phyloP scores from a whole-genome alignment of 2,113 vertebrate genomes.

The Cyanistes caeruleus region DNA sequence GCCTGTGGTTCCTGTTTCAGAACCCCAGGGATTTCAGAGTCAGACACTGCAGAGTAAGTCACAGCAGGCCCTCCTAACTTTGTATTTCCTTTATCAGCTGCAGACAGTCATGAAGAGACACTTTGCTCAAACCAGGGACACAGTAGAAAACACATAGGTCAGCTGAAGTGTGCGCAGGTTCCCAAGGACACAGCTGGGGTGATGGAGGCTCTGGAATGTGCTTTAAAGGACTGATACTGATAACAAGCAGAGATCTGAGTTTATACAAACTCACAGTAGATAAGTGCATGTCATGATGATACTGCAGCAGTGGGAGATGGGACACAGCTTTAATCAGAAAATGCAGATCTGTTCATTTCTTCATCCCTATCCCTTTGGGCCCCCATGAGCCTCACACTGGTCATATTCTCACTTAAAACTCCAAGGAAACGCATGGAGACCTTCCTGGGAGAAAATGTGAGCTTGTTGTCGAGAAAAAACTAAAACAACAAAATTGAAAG shows the following conservation, averaged over 20 bases:
- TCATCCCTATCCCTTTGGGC: not conserved
- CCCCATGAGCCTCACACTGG: not conserved
- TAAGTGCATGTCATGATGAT: not conserved
- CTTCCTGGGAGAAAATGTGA: not conserved
- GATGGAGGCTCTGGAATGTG: not conserved
- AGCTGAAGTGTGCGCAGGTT: not conserved
- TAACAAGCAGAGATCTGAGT: not conserved
- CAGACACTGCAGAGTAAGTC: not conserved
- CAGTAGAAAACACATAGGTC: not conserved
- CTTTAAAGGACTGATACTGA: not conserved
- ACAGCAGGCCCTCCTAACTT: not conserved
- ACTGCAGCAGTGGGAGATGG: not conserved
- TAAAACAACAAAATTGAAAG: not conserved
- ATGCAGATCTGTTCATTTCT: not conserved
- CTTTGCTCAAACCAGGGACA: not conserved
- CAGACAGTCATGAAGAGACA: not conserved
- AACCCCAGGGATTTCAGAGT: not conserved
- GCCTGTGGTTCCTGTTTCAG: not conserved
- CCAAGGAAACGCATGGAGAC: not conserved
- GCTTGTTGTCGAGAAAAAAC: not conserved
- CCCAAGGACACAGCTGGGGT: not conserved
- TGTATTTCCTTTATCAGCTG: not conserved
- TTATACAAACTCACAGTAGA: not conserved
- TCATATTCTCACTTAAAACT: not conserved
- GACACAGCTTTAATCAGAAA: not conserved